Base-by-base conservation (phyloP, 2,797 vertebrate species). In the Triplophysa yarkandensis region DNA sequence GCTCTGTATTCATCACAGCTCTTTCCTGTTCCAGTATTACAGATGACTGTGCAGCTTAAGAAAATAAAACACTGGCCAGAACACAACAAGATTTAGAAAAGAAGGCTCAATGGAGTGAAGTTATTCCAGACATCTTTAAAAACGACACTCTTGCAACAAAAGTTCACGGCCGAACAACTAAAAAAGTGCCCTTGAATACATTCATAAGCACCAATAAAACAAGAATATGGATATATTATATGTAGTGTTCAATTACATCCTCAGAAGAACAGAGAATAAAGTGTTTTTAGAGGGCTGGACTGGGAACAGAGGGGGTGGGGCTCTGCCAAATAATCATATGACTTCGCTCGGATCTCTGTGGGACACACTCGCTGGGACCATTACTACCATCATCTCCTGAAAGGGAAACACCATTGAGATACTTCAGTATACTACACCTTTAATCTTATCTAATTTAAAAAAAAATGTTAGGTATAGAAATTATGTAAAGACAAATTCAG, bases 321-420 rank as follows among this genome's bases (percentile, higher is more conserved):
- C 79, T 88, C 82, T 93, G 93, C 93, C 93, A 95, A 82, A 95
- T 90, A 74, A 95, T 93, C 87, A 95, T 90, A 82, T 95, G 94
- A 88, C 94, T 94, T 41, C 94, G 90, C 66, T 95, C 94, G 7
- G 91, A 91, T 67, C 92, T 87, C 68, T 89, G 91, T 23, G 89
- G 90, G 0, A 89, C 74, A 30, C 78, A 77, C 28, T 92, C 90
- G 0, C 58, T 80, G 0, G 85, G 85, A 11, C 84, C 86, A 5
- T 94, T 94, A n/a, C 82, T 89, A 8, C 81, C 89, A 61, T 94
- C 93, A 28, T 94, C 93, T 36, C 93, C 93, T 95, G 82, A 34
- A 71, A 16, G 13, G 10, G 2, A 25, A 81, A 36, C 41, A 27
- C 6, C 2, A 54, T 58, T 77, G 36, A 19, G 74, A 44, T 23